Base-by-base conservation (phyloP, 2,888 invertebrate genomes). In the Rhingia campestris region DNA sequence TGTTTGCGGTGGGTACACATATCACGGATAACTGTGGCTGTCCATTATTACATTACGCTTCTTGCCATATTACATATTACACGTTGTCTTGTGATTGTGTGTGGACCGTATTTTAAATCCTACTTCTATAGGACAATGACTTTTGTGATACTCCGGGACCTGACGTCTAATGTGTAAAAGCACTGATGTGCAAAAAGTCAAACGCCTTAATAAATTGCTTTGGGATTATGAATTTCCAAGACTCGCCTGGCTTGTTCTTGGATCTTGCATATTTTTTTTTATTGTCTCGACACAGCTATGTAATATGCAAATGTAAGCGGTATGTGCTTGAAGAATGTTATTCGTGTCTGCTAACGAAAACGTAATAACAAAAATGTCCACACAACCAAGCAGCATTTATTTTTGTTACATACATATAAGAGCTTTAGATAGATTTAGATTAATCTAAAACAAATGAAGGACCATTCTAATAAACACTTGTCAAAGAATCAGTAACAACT, bases 151-250 rank as follows among this genome's bases (percentile, higher is more conserved):
- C 79, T 63, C 69, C 30, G 53, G 73, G 51, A 63, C 39, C 39
- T 59, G 43, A 41, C 32, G 35, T 59, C 54, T 76, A 47, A 64
- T 70, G 90, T 88, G 89, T 88, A 88, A 89, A 90, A 87, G 89
- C 89, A 90, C 86, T 90, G 89, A 88, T 89, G 89, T 88, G 89
- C 88, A 87, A 89, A 90, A 89, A 88, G 87, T 89, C 89, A 89
- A 89, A 88, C 89, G 89, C 90, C 90, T 90, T 90, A 90, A 90
- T 89, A 89, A 90, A 90, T 90, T 90, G 90, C 90, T 90, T 87
- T 89, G 91, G 90, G 90, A 90, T 88, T 90, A 87, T 51, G 84
- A 69, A 70, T 64, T 64, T 80, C 64, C 39, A 49, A 79, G 73
- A 67, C 72, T 22, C 30, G 49, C 30, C 47, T 61, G 63, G 64